phyloP scores from a whole-genome alignment of 2,797 vertebrate genomes.

The Muraenolepis orangiensis region DNA sequence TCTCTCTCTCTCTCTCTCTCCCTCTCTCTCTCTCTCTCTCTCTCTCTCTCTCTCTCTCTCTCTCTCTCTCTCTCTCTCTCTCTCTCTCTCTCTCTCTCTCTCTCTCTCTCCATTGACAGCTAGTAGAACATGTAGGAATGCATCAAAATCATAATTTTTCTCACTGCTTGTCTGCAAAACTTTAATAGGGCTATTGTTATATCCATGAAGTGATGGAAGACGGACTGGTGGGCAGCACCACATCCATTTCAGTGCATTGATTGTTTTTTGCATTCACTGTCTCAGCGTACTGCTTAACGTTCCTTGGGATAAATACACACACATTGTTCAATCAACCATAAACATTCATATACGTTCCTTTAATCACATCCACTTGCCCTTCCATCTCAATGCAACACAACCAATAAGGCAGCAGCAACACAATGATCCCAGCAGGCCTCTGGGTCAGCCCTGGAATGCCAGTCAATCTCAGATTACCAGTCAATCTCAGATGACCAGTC shows the following conservation, averaged over 20 bases:
- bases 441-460: constrained; percentile 34
- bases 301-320: neutral
- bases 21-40: constrained; percentile 3
- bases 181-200: neutral
- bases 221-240: neutral
- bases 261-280: neutral
- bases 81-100: constrained; percentile 1
- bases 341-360: neutral
- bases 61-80: constrained; percentile 8
- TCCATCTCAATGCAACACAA: neutral
- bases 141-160: constrained; percentile 1
- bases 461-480: constrained; percentile 54
- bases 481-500: constrained; percentile 55
- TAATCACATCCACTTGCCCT: neutral
- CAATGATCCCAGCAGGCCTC: constrained; percentile 11
- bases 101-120: constrained; percentile 11
- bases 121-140: neutral
- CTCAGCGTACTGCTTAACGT: neutral
- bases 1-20: constrained; percentile 7
- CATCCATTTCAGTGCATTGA: too few relatives aligned
- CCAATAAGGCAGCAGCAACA: neutral
- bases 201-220: neutral
- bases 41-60: constrained; percentile 13
- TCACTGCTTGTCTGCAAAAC: neutral
- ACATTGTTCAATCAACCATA: too few relatives aligned